Conservation (phyloP, 1,140 invertebrate genomes). For the Macrotrachela quadricornifera region DNA sequence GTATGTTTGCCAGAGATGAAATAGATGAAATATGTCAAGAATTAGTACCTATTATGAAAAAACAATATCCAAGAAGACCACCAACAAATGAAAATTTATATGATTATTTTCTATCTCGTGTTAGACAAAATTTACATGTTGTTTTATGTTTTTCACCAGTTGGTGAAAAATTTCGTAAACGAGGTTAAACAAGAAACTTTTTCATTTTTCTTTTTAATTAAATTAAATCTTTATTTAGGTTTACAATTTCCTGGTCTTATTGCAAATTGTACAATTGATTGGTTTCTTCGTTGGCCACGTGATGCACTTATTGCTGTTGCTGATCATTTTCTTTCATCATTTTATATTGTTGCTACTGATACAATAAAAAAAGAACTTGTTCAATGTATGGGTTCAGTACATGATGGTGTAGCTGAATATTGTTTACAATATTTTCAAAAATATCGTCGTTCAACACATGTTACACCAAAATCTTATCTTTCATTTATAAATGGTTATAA, state of each 20-base stretch:
- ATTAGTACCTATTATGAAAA: slow-evolving; percentile 69
- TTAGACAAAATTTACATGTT: slow-evolving; percentile 74
- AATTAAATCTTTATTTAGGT: slow-evolving; percentile 34
- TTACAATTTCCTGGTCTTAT: slow-evolving; percentile 83
- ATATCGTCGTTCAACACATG: slow-evolving; percentile 72
- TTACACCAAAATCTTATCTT: slow-evolving; percentile 85
- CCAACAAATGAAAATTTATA: slow-evolving; percentile 72
- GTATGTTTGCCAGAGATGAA: slow-evolving; percentile 81
- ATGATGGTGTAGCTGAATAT: slow-evolving; percentile 67
- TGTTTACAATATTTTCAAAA: slow-evolving; percentile 74
- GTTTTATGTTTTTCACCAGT: slow-evolving; percentile 84
- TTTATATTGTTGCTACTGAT: slow-evolving; percentile 60
- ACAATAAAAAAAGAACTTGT: slow-evolving; percentile 65
- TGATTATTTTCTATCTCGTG: slow-evolving; percentile 73
- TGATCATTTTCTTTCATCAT: slow-evolving; percentile 65
- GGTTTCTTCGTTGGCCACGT: slow-evolving; percentile 90
- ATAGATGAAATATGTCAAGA: slow-evolving; percentile 84
- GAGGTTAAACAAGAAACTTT: slow-evolving; percentile 30
- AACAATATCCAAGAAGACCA: slow-evolving; percentile 69
- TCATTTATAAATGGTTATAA: slow-evolving; percentile 88
- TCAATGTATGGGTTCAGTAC: slow-evolving; percentile 66
- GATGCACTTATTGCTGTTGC: slow-evolving; percentile 82
- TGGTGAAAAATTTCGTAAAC: slow-evolving; percentile 19
- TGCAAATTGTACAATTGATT: slow-evolving; percentile 85
- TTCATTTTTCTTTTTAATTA: no score